Percentiles rank a stretch among this genome's conserved stretches.
Conservation (phyloP, 2,113 vertebrate genomes). For the Psittacus erithacus region DNA sequence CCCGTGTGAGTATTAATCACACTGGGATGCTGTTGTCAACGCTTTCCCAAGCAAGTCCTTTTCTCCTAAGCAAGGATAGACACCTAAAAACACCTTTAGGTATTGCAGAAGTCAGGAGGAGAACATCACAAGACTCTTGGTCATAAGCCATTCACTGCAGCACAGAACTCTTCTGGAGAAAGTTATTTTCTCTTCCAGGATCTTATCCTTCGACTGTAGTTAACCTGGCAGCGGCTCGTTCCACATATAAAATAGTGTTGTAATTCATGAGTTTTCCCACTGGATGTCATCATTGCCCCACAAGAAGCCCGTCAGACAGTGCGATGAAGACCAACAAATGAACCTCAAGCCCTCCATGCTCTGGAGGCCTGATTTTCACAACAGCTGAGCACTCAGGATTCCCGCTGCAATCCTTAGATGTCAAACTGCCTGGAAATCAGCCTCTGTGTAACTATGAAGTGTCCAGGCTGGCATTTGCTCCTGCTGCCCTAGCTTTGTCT, state of each 20-base stretch:
- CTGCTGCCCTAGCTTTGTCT: not conserved
- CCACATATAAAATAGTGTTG: not conserved
- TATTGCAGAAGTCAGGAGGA: not conserved
- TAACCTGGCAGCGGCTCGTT: not conserved
- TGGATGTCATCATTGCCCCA: conserved; percentile 26
- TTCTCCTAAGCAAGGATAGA: not conserved
- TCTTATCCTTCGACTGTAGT: rapidly evolving
- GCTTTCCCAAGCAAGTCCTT: not conserved
- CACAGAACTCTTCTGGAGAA: not conserved
- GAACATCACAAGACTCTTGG: not conserved
- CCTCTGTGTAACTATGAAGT: not conserved
- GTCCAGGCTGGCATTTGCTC: not conserved
- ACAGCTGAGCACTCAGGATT: not conserved
- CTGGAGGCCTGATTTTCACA: not conserved
- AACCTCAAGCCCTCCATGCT: rapidly evolving
- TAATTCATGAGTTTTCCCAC: conserved; percentile 10
- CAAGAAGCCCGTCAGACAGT: not conserved
- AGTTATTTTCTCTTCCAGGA: not conserved
- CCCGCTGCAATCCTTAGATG: not conserved
- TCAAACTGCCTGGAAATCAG: not conserved
- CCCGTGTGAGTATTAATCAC: not conserved
- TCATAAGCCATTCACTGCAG: not conserved
- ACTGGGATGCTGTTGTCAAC: not conserved
- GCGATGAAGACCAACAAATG: not conserved
- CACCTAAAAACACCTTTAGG: not conserved